Base-by-base conservation (phyloP, 2,797 vertebrate species). In the Tragelaphus oryx region DNA sequence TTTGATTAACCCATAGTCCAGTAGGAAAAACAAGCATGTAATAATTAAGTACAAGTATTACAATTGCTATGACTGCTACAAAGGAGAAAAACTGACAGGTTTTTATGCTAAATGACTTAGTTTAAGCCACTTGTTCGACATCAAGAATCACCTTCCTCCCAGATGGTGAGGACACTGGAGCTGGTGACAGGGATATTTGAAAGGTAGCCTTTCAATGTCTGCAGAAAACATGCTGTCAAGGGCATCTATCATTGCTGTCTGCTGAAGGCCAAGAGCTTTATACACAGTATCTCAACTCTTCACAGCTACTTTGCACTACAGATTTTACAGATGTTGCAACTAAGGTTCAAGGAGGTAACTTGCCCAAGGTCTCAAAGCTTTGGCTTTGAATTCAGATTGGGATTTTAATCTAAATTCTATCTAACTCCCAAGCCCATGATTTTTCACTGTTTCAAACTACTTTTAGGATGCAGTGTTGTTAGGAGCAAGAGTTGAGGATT, bases 361-460 rank as follows among this genome's bases (percentile, higher is more conserved):
- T 93, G 10, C 20, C 17, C 48, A 95, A 86, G 8, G 4, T 71
- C 50, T 95, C 28, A 93, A 8, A 93, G 30, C 17, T 81, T 89
- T 59, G 18, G 4, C 13, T 94, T 90, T 95, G 62, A 93, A 90
- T 89, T 85, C 37, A 90, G 8, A 82, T n/a, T 82, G 41, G 0
- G 1, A 89, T 87, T 95, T 92, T 79, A 88, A 74, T 76, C 52
- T n/a, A 91, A 89, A 89, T 46, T 87, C 12, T 57, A 33, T 71
- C 57, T 89, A 50, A 83, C 11, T 81, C 54, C 11, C 57, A 93
- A 95, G 2, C 30, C 28, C 30, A 65, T 59, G 17, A 37, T 54
- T 91, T 88, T 79, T 68, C n/a, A 84, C 20, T 85, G 3, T 44
- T 97, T 85, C 28, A 93, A 85, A 62, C n/a, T 95, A 71, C 22